Percentiles rank a stretch among this genome's conserved stretches.
Evolutionary conservation across 2,888 invertebrate species (phyloP).

Genomic region (Lymantria dispar): DNA sequence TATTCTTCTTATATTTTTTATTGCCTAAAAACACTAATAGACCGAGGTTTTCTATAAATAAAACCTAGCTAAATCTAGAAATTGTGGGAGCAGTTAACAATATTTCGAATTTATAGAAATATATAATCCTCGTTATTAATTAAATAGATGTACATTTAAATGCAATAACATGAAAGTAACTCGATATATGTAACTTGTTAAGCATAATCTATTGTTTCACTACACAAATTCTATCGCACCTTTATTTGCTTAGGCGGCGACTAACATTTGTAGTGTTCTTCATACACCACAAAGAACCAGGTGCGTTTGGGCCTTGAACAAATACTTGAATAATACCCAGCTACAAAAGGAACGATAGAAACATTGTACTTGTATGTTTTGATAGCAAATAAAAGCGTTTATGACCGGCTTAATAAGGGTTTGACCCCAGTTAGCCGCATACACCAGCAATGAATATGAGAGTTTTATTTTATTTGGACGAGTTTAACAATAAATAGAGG

Average conservation of each 20-base stretch:
- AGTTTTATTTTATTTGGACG: no score
- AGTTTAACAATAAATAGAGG: no score
- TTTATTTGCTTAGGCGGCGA: constrained; percentile 31
- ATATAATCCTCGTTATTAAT: no score
- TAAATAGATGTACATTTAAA: not conserved
- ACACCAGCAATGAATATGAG: not conserved
- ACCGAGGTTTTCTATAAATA: no score
- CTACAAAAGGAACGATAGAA: constrained; percentile 32
- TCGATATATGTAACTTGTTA: constrained; percentile 3
- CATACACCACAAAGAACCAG: constrained; percentile 44
- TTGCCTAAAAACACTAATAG: no score
- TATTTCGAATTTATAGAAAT: no score
- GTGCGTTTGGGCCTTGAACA: constrained; percentile 43
- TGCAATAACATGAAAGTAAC: not conserved
- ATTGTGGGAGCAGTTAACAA: no score
- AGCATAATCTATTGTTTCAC: constrained; percentile 20
- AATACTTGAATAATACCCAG: constrained; percentile 43
- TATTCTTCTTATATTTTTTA: no score
- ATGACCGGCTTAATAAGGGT: constrained; percentile 20
- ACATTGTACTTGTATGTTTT: constrained; percentile 29
- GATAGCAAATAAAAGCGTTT: constrained; percentile 39
- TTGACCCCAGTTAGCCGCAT: constrained; percentile 1
- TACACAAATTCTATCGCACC: constrained; percentile 24
- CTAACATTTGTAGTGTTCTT: constrained; percentile 41
- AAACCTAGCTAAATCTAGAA: no score